phyloP scores from a whole-genome alignment of 2,888 invertebrate species.

The Hypena proboscidalis region DNA sequence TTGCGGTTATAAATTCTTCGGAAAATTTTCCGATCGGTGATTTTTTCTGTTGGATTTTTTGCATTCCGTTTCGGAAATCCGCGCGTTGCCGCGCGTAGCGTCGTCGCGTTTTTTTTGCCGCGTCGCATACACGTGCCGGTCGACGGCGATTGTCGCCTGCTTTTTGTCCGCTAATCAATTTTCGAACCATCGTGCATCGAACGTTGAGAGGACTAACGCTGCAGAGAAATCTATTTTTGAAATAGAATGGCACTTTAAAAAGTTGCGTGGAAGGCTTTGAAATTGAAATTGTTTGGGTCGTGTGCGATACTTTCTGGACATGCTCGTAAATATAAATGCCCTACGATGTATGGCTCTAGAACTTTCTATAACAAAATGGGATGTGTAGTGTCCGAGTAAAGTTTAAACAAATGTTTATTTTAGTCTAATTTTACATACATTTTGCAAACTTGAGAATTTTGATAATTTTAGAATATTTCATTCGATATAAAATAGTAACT shows the following conservation, averaged over 20 bases:
- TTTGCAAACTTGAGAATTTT: no score
- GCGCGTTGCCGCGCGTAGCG: slow-evolving; percentile 35
- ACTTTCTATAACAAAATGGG: no score
- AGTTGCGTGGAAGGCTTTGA: no score
- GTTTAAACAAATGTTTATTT: no score
- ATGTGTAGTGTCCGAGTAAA: no score
- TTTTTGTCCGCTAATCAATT: slow-evolving; percentile 64
- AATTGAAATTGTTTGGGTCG: no score
- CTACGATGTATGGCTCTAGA: no score
- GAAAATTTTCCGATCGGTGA: slow-evolving; percentile 33
- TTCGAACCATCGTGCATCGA: slow-evolving; percentile 43
- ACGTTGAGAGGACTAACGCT: slow-evolving; percentile 43
- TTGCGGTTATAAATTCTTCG: slow-evolving; percentile 37
- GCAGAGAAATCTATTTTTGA: slow-evolving; percentile 24
- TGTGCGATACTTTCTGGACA: no score
- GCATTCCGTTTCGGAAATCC: slow-evolving; percentile 45
- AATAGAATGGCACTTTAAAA: background rate
- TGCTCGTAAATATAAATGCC: no score
- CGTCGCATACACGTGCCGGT: slow-evolving; percentile 62
- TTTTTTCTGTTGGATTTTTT: slow-evolving; percentile 41
- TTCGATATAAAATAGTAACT: no score
- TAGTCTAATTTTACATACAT: no score
- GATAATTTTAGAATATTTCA: no score
- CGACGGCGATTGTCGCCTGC: slow-evolving; percentile 44
- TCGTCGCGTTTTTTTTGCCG: slow-evolving; percentile 44